These are phyloP conservation scores for Poecilobothrus nobilitatus DNA, from an alignment of 2,888 invertebrate genomes.

Conservation along the genomic window DNA sequence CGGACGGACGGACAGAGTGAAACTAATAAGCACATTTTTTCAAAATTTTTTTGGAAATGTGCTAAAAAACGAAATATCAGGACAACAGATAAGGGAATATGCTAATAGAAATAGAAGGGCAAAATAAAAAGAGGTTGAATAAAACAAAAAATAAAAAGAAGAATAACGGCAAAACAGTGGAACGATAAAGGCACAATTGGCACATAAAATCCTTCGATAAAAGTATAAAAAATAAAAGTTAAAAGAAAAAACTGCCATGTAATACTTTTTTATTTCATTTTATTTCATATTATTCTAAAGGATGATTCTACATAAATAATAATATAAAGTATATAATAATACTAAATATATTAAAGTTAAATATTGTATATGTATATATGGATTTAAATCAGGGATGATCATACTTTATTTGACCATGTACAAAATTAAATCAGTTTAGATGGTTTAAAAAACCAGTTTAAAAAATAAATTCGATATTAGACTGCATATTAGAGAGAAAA, in stretches of 20 bases:
- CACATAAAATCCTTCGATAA: conserved; percentile 23
- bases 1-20: too few relatives aligned
- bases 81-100: conserved; percentile 22
- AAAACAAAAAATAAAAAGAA: neutral
- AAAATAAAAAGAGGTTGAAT: neutral
- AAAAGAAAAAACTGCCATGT: neutral
- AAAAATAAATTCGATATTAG: too few relatives aligned
- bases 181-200: conserved; percentile 24
- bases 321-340: too few relatives aligned
- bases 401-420: too few relatives aligned
- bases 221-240: neutral
- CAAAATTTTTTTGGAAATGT: too few relatives aligned
- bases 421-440: too few relatives aligned
- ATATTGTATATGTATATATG: too few relatives aligned
- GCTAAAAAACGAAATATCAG: conserved; percentile 14
- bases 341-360: too few relatives aligned
- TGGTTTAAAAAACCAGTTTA: too few relatives aligned
- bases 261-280: neutral
- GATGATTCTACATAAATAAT: neutral
- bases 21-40: too few relatives aligned
- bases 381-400: too few relatives aligned
- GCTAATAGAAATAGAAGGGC: conserved; percentile 19
- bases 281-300: neutral
- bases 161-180: conserved; percentile 9
- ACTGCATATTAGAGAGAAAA: too few relatives aligned